Percentiles rank a stretch among this genome's conserved stretches.
Evolutionary conservation across 92 coral and sea anemone genomes (phyloP).

Genomic region (Nematostella vectensis): DNA sequence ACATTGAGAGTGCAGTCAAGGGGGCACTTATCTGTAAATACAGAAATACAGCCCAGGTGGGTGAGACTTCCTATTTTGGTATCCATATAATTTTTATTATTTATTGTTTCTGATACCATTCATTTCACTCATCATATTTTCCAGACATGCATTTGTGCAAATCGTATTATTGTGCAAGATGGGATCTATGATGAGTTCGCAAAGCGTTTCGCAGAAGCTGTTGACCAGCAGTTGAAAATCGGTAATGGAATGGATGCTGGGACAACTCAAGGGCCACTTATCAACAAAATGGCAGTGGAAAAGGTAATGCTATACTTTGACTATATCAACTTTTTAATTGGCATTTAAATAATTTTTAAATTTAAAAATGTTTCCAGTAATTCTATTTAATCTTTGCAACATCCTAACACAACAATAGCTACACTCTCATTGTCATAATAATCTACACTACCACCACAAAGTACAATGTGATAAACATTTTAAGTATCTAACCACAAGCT

Average conservation of each 20-base stretch:
- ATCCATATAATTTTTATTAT: not conserved
- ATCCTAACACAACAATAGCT: no score
- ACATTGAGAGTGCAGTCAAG: constrained; percentile 63
- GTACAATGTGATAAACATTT: no score
- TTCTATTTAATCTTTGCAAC: no score
- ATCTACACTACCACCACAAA: no score
- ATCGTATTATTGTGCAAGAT: constrained; percentile 89
- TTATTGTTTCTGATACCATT: not conserved
- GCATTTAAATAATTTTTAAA: no score
- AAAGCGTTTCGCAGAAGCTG: constrained; percentile 65
- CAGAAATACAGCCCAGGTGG: constrained; percentile 91
- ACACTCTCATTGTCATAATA: no score
- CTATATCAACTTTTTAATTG: no score
- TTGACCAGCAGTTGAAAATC: constrained; percentile 58
- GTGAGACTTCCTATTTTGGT: not conserved
- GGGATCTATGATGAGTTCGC: constrained; percentile 91
- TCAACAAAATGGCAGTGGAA: constrained; percentile 73
- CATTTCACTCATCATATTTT: not conserved
- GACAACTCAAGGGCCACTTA: constrained; percentile 86
- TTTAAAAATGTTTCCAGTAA: no score
- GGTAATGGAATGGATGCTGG: constrained; percentile 78
- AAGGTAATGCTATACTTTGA: no score
- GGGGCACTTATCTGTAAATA: constrained; percentile 84
- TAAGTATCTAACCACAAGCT: no score
- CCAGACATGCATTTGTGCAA: constrained; percentile 91